Conservation (phyloP, 2,888 invertebrate species). For the Drosophila phalerata region DNA sequence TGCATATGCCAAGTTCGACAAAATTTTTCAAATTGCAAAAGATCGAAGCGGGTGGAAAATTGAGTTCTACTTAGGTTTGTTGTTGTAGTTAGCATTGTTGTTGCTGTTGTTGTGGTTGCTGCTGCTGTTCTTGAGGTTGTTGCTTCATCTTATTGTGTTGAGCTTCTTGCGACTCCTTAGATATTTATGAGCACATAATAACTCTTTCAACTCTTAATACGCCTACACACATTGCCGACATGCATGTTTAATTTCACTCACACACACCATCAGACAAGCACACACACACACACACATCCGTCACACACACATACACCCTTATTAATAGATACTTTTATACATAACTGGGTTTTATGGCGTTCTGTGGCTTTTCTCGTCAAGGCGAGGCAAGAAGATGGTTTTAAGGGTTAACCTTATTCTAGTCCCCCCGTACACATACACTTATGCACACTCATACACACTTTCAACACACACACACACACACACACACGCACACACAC, state of each 20-base stretch:
- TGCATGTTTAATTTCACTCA: conserved; percentile 47
- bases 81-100: conserved; percentile 1
- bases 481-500: conserved; percentile 5
- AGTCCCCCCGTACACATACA: neutral
- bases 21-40: conserved; percentile 17
- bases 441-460: neutral
- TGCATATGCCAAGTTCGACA: conserved; percentile 35
- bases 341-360: conserved; percentile 48
- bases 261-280: too few species aligned
- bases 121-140: neutral
- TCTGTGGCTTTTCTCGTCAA: conserved; percentile 42
- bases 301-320: conserved; percentile 8
- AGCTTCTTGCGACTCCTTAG: conserved; percentile 16
- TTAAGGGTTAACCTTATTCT: conserved; percentile 34
- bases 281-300: conserved; percentile 16
- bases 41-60: neutral
- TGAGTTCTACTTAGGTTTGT: neutral
- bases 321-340: conserved; percentile 52
- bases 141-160: conserved; percentile 7
- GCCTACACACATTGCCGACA: conserved; percentile 22
- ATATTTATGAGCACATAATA: conserved; percentile 59
- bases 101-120: neutral
- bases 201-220: conserved; percentile 51
- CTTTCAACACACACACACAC: neutral
- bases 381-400: conserved; percentile 1